phyloP scores from a whole-genome alignment of 2,888 invertebrate species.

The Peribatodes rhomboidaria region DNA sequence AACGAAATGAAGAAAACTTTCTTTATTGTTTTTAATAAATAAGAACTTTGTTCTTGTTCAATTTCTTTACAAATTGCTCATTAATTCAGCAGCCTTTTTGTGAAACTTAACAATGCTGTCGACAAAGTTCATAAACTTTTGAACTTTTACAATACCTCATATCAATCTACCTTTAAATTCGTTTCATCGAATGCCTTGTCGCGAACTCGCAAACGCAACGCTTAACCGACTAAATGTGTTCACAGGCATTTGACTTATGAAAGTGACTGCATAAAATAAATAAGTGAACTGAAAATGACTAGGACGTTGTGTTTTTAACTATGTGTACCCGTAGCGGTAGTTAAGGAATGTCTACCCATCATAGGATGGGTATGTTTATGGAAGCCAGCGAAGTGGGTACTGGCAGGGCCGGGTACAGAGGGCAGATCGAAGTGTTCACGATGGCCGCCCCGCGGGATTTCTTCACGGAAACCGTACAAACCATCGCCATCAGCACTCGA shows the following conservation, averaged over 20 bases:
- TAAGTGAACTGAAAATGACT: slow-evolving; percentile 51
- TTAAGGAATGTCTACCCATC: slow-evolving; percentile 65
- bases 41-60: slow-evolving; percentile 17
- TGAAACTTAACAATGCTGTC: slow-evolving; percentile 47
- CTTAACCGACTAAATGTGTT: slow-evolving; percentile 22
- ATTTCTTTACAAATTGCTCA: slow-evolving; percentile 31
- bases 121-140: slow-evolving; percentile 38
- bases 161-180: neutral
- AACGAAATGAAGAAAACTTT: neutral
- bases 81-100: slow-evolving; percentile 30
- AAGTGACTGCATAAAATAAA: slow-evolving; percentile 46
- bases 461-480: slow-evolving; percentile 73
- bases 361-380: slow-evolving; percentile 85
- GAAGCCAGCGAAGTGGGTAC: slow-evolving; percentile 79
- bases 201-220: slow-evolving; percentile 56
- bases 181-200: neutral
- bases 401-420: slow-evolving; percentile 63
- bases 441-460: slow-evolving; percentile 75
- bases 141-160: slow-evolving; percentile 52
- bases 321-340: slow-evolving; percentile 63
- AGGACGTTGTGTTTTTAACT: slow-evolving; percentile 60
- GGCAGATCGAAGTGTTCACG: slow-evolving; percentile 65
- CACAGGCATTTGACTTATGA: slow-evolving; percentile 41
- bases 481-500: slow-evolving; percentile 77
- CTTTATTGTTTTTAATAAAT: neutral